Evolutionary conservation across 2,888 invertebrate genomes (phyloP).

Genomic region (Sicus ferrugineus): DNA sequence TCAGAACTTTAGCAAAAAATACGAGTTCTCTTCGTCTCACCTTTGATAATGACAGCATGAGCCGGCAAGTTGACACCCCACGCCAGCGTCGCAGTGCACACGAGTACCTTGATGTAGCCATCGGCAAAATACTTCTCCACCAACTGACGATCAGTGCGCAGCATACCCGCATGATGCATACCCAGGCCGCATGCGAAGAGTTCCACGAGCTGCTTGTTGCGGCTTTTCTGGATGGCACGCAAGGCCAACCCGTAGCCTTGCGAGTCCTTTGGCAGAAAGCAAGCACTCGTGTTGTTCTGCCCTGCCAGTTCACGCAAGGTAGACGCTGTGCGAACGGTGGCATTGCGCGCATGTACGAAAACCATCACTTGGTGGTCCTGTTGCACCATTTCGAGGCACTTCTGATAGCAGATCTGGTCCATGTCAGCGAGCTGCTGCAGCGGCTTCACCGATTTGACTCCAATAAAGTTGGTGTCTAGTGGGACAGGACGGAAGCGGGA

Average conservation of each 20-base stretch:
- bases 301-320: slow-evolving; percentile 83
- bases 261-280: slow-evolving; percentile 74
- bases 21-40: slow-evolving; percentile 32
- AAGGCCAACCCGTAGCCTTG: slow-evolving; percentile 73
- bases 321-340: slow-evolving; percentile 89
- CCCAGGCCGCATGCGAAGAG: slow-evolving; percentile 88
- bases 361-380: slow-evolving; percentile 96
- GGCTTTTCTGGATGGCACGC: slow-evolving; percentile 75
- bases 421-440: slow-evolving; percentile 76
- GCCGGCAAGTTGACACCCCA: slow-evolving; percentile 99
- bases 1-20: not conserved
- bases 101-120: slow-evolving; percentile 86
- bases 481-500: slow-evolving; percentile 95
- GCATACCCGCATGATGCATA: slow-evolving; percentile 96
- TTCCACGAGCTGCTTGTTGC: slow-evolving; percentile 83
- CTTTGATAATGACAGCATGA: slow-evolving; percentile 84
- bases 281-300: slow-evolving; percentile 74
- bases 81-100: slow-evolving; percentile 97
- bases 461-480: slow-evolving; percentile 88
- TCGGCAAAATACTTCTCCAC: slow-evolving; percentile 91
- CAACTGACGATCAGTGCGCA: slow-evolving; percentile 84
- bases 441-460: slow-evolving; percentile 75
- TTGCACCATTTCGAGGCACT: slow-evolving; percentile 84
- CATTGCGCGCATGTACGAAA: slow-evolving; percentile 97
- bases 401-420: slow-evolving; percentile 93